Percentiles rank a stretch among this genome's conserved stretches.
Evolutionary conservation across 2,797 vertebrate species (phyloP).

Genomic region (Peromyscus eremicus): DNA sequence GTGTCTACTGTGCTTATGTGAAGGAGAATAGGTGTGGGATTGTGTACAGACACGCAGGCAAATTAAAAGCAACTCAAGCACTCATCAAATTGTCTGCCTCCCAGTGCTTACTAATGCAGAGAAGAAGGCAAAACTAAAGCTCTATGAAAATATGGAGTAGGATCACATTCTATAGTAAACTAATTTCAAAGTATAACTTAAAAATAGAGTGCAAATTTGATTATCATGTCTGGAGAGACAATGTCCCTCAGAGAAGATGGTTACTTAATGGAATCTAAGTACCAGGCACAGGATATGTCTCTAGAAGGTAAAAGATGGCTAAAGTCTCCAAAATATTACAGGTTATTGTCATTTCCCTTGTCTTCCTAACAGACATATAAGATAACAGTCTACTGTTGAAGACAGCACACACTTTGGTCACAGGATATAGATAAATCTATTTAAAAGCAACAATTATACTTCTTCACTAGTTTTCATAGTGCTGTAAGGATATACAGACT

Average conservation of each 20-base stretch:
- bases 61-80: not conserved
- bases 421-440: not conserved
- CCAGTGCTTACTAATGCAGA: not conserved
- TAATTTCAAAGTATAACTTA: not conserved
- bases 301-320: no score
- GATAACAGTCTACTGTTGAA: not conserved
- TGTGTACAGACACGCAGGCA: fast-evolving
- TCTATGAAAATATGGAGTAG: not conserved
- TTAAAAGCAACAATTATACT: not conserved
- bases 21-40: no score
- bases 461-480: not conserved
- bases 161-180: not conserved
- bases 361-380: not conserved
- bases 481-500: not conserved
- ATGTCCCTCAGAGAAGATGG: not conserved
- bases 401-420: no score
- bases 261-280: not conserved
- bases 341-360: not conserved
- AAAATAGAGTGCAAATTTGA: not conserved
- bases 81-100: no score
- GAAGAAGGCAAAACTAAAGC: not conserved
- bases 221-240: not conserved
- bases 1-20: not conserved
- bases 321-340: no score
- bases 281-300: no score